phyloP scores from a whole-genome alignment of 1,140 invertebrate genomes.

The Melitaea cinxia region DNA sequence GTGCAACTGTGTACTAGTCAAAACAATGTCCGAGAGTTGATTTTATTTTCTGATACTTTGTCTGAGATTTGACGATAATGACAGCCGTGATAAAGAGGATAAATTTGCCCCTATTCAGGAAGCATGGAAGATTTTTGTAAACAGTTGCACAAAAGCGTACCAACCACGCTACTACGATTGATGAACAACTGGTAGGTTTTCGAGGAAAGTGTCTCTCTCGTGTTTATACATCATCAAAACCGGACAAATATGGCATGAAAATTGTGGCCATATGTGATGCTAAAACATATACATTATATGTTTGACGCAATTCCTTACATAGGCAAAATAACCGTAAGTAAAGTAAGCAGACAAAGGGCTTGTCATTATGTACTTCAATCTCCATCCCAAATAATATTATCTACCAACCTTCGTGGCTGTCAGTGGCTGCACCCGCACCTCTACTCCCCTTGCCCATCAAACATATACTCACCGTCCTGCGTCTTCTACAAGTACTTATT shows the following conservation, averaged over 20 bases:
- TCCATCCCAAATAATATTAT: no score
- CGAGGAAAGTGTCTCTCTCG: constrained; percentile 14
- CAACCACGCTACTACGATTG: background rate
- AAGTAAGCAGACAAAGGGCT: background rate
- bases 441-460: no score
- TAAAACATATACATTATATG: constrained; percentile 16
- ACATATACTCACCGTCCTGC: no score
- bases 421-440: no score
- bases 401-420: no score
- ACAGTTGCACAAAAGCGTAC: constrained; percentile 7
- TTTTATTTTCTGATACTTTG: constrained; percentile 8
- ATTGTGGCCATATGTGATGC: constrained; percentile 11
- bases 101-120: constrained; percentile 10
- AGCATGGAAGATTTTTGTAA: constrained; percentile 4
- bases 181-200: constrained; percentile 12
- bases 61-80: constrained; percentile 14
- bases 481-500: no score
- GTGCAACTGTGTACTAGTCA: background rate
- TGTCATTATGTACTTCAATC: no score
- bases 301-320: constrained; percentile 14
- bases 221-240: constrained; percentile 9
- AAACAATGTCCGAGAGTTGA: constrained; percentile 8
- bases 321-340: background rate
- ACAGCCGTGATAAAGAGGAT: constrained; percentile 7
- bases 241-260: constrained; percentile 20